phyloP scores from a whole-genome alignment of 2,797 vertebrate species.

The Helostoma temminkii region DNA sequence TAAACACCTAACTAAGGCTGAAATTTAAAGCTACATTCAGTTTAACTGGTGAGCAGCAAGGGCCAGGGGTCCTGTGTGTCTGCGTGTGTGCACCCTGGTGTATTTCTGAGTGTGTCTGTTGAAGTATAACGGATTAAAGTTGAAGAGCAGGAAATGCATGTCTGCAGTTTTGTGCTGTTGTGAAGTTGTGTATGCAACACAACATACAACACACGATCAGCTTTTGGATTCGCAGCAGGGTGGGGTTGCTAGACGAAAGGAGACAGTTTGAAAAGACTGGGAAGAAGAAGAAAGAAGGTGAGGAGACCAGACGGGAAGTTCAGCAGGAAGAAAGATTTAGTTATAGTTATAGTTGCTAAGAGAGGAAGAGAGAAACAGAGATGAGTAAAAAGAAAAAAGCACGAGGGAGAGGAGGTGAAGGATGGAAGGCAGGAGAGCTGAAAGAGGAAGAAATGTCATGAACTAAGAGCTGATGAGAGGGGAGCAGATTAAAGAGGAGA shows the following conservation, averaged over 20 bases:
- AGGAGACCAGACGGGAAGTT: too few species aligned
- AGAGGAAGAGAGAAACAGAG: slow-evolving; percentile 5
- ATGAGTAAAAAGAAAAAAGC: not conserved
- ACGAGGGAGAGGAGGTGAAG: slow-evolving; percentile 19
- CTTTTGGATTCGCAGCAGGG: not conserved
- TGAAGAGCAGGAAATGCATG: too few species aligned
- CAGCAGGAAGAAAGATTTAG: not conserved
- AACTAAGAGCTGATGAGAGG: slow-evolving; percentile 29
- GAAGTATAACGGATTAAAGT: slow-evolving; percentile 10
- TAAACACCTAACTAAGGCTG: slow-evolving; percentile 33
- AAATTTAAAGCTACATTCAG: too few species aligned
- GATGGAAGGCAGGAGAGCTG: slow-evolving; percentile 20
- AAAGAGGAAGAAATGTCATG: slow-evolving; percentile 39
- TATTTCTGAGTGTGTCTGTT: not conserved
- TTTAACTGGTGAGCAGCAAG: slow-evolving; percentile 11
- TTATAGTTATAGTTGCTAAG: slow-evolving; percentile 2
- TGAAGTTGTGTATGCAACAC: not conserved
- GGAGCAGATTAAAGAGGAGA: slow-evolving; percentile 42
- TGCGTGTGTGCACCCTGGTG: not conserved
- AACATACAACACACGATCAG: not conserved
- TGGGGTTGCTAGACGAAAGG: not conserved
- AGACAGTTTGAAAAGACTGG: not conserved
- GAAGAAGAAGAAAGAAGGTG: not conserved
- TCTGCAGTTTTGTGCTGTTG: slow-evolving; percentile 14
- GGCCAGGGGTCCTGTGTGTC: not conserved